Conservation (phyloP, 2,797 vertebrate genomes). For the Mus spretus region DNA sequence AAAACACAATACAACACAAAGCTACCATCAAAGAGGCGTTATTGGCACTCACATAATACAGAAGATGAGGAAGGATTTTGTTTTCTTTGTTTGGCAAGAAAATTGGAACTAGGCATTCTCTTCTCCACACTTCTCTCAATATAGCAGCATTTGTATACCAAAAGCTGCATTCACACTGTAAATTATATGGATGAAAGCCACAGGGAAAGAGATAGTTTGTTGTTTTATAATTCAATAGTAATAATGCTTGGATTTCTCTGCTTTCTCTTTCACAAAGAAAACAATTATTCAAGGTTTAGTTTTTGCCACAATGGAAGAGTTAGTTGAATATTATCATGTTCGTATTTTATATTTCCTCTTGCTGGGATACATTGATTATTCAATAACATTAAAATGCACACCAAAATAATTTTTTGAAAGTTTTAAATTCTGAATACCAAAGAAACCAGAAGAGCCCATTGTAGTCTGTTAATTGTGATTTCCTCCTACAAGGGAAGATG, state of each 20-base stretch:
- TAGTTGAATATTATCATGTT: slow-evolving; percentile 77
- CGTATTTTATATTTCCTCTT: slow-evolving; percentile 66
- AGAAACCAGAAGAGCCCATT: slow-evolving; percentile 48
- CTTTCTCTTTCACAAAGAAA: slow-evolving; percentile 80
- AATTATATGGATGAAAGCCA: slow-evolving; percentile 80
- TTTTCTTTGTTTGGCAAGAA: slow-evolving; percentile 81
- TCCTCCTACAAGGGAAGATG: slow-evolving; percentile 52
- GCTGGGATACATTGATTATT: slow-evolving; percentile 80
- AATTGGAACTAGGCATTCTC: slow-evolving; percentile 71
- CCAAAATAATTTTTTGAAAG: slow-evolving; percentile 69
- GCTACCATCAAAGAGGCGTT: slow-evolving; percentile 78
- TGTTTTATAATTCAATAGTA: slow-evolving; percentile 84
- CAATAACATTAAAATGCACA: slow-evolving; percentile 70
- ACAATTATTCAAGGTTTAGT: slow-evolving; percentile 74
- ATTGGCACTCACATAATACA: slow-evolving; percentile 74
- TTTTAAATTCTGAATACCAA: slow-evolving; percentile 69
- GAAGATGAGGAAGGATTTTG: slow-evolving; percentile 75
- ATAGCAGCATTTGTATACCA: slow-evolving; percentile 77
- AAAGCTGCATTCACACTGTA: slow-evolving; percentile 81
- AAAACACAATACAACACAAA: slow-evolving; percentile 72
- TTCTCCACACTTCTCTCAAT: slow-evolving; percentile 77
- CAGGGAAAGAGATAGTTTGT: slow-evolving; percentile 79
- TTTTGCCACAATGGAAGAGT: slow-evolving; percentile 63
- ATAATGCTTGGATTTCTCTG: slow-evolving; percentile 70
- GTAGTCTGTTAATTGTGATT: slow-evolving; percentile 46